Evolutionary conservation across 2,113 vertebrate genomes (phyloP).

Genomic region (rabbit (Oryctolagus cuniculus)): DNA sequence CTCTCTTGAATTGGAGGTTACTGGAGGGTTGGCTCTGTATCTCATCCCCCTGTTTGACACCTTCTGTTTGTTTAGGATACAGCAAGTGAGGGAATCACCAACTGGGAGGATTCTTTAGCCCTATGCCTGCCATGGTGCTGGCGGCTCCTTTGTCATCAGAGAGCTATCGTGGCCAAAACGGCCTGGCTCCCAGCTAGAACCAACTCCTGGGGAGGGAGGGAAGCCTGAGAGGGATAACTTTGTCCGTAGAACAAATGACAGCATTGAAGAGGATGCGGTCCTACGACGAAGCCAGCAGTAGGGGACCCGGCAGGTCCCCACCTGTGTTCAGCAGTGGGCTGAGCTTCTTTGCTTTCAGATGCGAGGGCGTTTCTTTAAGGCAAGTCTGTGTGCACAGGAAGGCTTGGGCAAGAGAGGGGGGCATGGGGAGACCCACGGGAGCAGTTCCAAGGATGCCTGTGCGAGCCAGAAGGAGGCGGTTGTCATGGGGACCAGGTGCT

Average conservation of each 20-base stretch:
- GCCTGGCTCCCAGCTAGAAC: conserved; percentile 35
- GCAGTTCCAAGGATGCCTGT: conserved; percentile 26
- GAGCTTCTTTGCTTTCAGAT: conserved; percentile 72
- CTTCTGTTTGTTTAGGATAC: conserved; percentile 17
- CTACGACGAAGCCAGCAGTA: conserved; percentile 54
- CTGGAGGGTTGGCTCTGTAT: neutral
- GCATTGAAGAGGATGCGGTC: conserved; percentile 62
- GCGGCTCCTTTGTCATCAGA: neutral
- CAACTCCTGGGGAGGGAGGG: neutral
- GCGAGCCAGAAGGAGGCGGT: conserved; percentile 38
- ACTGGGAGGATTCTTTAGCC: neutral
- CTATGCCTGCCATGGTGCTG: neutral
- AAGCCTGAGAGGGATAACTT: neutral
- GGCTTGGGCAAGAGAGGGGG: neutral
- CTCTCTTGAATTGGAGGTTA: neutral
- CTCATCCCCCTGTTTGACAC: neutral
- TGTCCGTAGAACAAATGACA: conserved; percentile 15
- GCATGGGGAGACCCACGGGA: neutral
- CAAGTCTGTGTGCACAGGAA: conserved; percentile 47
- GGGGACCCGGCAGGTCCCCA: conserved; percentile 69
- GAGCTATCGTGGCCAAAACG: neutral
- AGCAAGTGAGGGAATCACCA: neutral
- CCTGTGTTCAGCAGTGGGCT: conserved; percentile 70
- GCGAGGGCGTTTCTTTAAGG: conserved; percentile 76
- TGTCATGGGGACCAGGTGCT: conserved; percentile 23